phyloP scores from a whole-genome alignment of 1,140 invertebrate genomes.

The Atta colombica region DNA sequence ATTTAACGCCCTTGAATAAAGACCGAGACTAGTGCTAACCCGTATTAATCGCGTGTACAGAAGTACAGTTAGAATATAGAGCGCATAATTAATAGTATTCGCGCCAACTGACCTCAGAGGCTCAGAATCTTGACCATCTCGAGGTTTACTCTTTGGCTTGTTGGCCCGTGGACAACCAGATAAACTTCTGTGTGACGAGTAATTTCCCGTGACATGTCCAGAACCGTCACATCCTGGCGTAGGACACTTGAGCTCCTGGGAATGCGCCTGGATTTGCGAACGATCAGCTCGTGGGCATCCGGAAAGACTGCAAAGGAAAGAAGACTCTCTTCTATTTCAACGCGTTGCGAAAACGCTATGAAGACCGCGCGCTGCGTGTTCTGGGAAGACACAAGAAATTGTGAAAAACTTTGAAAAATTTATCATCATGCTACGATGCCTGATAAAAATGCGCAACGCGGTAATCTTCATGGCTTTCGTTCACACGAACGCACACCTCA shows the following conservation, averaged over 20 bases:
- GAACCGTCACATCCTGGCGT: slow-evolving; percentile 96
- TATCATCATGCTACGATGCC: background rate
- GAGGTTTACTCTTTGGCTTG: slow-evolving; percentile 96
- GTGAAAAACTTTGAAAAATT: background rate
- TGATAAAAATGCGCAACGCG: slow-evolving; percentile 46
- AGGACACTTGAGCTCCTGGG: slow-evolving; percentile 95
- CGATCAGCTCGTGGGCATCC: slow-evolving; percentile 93
- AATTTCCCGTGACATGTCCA: slow-evolving; percentile 95
- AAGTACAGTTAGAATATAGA: background rate
- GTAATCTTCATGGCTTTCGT: slow-evolving; percentile 71
- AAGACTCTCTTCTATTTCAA: slow-evolving; percentile 38
- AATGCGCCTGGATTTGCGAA: slow-evolving; percentile 91
- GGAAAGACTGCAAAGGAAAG: slow-evolving; percentile 88
- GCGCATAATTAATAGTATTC: background rate
- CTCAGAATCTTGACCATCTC: slow-evolving; percentile 96
- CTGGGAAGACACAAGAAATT: background rate
- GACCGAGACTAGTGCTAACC: background rate
- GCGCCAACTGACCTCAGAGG: slow-evolving; percentile 90
- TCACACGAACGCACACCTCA: slow-evolving; percentile 79
- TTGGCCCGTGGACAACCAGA: slow-evolving; percentile 95
- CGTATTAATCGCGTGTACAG: background rate
- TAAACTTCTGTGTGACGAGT: slow-evolving; percentile 94
- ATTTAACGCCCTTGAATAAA: background rate
- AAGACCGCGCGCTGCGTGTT: slow-evolving; percentile 66
- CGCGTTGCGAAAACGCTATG: slow-evolving; percentile 63